phyloP scores from a whole-genome alignment of 2,888 invertebrate genomes.

The Celastrina argiolus region DNA sequence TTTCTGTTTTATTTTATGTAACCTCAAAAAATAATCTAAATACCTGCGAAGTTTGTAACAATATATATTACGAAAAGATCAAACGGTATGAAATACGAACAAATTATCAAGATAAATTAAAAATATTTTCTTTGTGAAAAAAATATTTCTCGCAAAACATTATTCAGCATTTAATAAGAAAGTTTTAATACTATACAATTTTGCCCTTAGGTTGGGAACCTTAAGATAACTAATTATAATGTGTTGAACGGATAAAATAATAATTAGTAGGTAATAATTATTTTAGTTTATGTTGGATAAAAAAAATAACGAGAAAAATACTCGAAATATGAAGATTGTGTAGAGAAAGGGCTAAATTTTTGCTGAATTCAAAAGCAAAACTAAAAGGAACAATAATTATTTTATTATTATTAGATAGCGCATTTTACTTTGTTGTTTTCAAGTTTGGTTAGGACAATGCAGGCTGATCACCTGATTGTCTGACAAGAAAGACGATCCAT shows the following conservation, averaged over 20 bases:
- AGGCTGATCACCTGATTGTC: no score
- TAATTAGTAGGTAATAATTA: no score
- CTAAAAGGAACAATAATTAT: no score
- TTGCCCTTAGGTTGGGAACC: background rate
- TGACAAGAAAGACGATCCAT: no score
- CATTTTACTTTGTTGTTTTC: no score
- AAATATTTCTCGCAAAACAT: background rate
- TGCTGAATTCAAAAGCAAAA: no score
- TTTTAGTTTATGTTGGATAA: no score
- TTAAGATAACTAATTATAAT: background rate
- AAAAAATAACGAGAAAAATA: no score
- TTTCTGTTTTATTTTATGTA: background rate
- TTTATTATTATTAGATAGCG: no score
- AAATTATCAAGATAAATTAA: conserved; percentile 1
- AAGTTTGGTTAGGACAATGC: no score
- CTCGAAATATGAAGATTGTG: no score
- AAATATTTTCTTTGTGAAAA: conserved; percentile 2
- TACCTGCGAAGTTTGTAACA: background rate
- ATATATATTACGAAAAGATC: background rate
- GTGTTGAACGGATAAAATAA: background rate
- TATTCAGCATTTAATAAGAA: background rate
- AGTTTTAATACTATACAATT: background rate
- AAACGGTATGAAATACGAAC: background rate
- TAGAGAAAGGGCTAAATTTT: no score
- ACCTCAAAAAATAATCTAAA: conserved; percentile 1